Conservation (phyloP, 2,888 invertebrate genomes). For the Parochlus steinenii region DNA sequence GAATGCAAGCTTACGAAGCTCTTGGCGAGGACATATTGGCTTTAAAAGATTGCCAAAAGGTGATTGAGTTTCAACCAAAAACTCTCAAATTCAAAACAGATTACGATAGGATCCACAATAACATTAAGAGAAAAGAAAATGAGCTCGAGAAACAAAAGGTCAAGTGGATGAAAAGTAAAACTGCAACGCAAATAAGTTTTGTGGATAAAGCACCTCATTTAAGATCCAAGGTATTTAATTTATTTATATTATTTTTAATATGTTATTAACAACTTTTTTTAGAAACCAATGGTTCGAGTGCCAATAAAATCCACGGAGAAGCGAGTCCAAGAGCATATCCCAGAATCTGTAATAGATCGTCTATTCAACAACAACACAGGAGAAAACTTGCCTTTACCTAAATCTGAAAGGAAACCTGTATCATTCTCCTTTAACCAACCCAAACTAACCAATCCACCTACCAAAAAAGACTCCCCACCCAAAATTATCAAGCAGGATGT, state of each 20-base stretch:
- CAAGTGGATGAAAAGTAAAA: slow-evolving; percentile 12
- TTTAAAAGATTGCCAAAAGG: slow-evolving; percentile 47
- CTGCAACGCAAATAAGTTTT: slow-evolving; percentile 20
- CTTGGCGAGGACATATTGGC: slow-evolving; percentile 57
- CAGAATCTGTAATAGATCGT: slow-evolving; percentile 28
- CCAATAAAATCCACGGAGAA: slow-evolving; percentile 20
- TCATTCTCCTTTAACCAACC: too few relatives aligned
- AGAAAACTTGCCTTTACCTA: slow-evolving; percentile 3
- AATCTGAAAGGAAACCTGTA: slow-evolving; percentile 5
- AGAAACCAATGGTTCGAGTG: slow-evolving; percentile 21
- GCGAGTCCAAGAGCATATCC: slow-evolving; percentile 21
- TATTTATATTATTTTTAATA: neutral
- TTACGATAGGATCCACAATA: slow-evolving; percentile 18
- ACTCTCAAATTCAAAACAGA: slow-evolving; percentile 47
- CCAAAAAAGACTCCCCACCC: too few relatives aligned
- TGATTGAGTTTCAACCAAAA: slow-evolving; percentile 59
- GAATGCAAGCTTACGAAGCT: slow-evolving; percentile 57
- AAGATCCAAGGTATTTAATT: slow-evolving; percentile 21
- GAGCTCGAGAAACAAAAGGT: slow-evolving; percentile 7
- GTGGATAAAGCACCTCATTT: slow-evolving; percentile 23
- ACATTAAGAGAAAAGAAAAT: slow-evolving; percentile 1
- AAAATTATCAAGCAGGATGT: slow-evolving; percentile 9
- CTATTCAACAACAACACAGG: slow-evolving; percentile 21
- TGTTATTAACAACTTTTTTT: neutral
- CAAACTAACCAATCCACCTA: too few relatives aligned